Evolutionary conservation across 2,888 invertebrate genomes (phyloP), one percentile per base, ranked within the genome.

Genomic region (Amorpha juglandis): DNA sequence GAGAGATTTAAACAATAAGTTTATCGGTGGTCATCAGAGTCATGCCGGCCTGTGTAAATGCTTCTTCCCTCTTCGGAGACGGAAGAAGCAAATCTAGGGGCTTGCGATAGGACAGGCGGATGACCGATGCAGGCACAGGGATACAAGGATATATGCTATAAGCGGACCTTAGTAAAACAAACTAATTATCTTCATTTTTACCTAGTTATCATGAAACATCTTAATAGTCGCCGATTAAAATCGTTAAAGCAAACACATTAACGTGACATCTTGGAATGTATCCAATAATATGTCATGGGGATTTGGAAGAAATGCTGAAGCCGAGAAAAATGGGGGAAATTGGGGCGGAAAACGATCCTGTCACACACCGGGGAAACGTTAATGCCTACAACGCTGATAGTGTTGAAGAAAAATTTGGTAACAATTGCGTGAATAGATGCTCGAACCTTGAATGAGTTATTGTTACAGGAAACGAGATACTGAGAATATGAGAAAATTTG

Each of bases 321-420:
- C 55, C 38, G 55, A 38, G 58, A 58, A 21, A 58, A 42, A 58
- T 35, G n/a, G 58, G 42, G 58, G 58, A 42, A 42, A 58, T 58
- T 42, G 42, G 58, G 42, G 38, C 58, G 58, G 58, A 58, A 58
- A 58, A 58, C 58, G 58, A 19, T 42, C 21, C 58, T 58, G 58
- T 42, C 58, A 42, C 58, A 58, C 42, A 42, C 58, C 58, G 58
- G 58, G 42, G 16, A 58, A 38, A 58, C 42, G 58, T 58, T 58
- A 38, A 58, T 58, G n/a, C n/a, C n/a, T n/a, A 58, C 58, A 58
- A 42, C 19, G 33, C 53, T 42, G 58, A 58, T 58, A 58, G 42
- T 58, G 38, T 42, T 58, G 11, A 19, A 6, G 19, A 38, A 58
- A 58, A 38, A 58, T 58, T 42, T 38, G 42, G 19, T 42, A 58